Conservation (phyloP, 2,113 vertebrate species). For the Xiphophorus maculatus region DNA sequence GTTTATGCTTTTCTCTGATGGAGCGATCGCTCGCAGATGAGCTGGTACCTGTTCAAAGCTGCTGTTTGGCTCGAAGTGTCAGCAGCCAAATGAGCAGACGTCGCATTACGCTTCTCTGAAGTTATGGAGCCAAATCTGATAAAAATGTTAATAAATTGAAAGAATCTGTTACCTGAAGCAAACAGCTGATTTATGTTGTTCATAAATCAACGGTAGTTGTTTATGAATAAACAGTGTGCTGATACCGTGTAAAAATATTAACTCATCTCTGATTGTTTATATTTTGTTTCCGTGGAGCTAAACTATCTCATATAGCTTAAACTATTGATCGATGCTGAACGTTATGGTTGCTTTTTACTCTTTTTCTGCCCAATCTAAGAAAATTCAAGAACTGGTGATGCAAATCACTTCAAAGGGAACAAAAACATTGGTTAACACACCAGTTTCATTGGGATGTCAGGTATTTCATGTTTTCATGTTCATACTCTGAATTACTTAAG, state of each 20-base stretch:
- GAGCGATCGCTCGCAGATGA: conserved; percentile 3
- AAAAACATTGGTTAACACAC: too few relatives aligned
- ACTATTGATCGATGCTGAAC: neutral
- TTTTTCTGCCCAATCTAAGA: neutral
- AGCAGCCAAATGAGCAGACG: neutral
- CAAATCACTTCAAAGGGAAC: too few relatives aligned
- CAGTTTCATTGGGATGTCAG: too few relatives aligned
- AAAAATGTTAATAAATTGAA: neutral
- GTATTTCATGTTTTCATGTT: too few relatives aligned
- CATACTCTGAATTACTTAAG: too few relatives aligned
- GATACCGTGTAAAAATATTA: neutral
- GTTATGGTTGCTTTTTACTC: neutral
- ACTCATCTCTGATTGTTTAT: neutral
- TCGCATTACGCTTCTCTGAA: neutral
- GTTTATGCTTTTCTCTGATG: neutral
- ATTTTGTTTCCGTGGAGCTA: neutral
- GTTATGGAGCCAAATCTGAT: conserved; percentile 23
- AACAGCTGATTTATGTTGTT: neutral
- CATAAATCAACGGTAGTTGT: conserved; percentile 1
- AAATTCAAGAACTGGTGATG: too few relatives aligned
- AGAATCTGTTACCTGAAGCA: neutral
- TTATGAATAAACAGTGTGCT: neutral
- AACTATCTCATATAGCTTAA: neutral
- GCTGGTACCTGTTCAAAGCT: conserved; percentile 29
- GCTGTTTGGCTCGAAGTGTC: conserved; percentile 8